Evolutionary conservation across 2,113 vertebrate genomes (phyloP).

Genomic region (Ochotona curzoniae): DNA sequence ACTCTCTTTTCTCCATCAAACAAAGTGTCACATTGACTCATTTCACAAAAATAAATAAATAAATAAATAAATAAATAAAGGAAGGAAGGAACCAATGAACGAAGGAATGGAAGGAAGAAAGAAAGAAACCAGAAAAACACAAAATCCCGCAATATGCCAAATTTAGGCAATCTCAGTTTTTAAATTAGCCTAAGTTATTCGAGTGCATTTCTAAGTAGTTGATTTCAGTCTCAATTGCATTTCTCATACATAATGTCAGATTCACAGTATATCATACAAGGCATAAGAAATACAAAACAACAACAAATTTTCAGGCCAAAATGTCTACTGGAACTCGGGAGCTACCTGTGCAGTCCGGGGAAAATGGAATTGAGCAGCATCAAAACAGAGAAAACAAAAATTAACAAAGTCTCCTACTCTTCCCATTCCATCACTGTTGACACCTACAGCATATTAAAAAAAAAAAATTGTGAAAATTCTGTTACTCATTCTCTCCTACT

Average conservation of each 20-base stretch:
- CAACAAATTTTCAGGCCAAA: constrained; percentile 32
- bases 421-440: background rate
- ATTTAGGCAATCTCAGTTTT: background rate
- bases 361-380: background rate
- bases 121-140: background rate
- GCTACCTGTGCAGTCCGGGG: constrained; percentile 2
- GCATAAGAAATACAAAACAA: constrained; percentile 15
- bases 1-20: background rate
- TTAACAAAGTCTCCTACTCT: background rate
- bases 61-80: too few species aligned
- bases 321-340: background rate
- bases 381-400: constrained; percentile 5
- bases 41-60: too few species aligned
- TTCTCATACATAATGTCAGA: background rate
- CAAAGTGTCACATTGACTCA: constrained; percentile 4
- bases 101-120: too few species aligned
- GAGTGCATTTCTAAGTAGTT: background rate
- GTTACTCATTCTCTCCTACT: background rate
- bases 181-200: background rate
- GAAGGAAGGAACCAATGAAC: too few species aligned
- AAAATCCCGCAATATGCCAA: background rate
- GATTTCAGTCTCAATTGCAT: background rate
- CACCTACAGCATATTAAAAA: background rate
- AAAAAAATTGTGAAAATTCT: background rate
- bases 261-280: background rate